These are phyloP conservation scores for Picathartes gymnocephalus DNA, from an alignment of 2,113 vertebrate genomes.

Conservation along the genomic window DNA sequence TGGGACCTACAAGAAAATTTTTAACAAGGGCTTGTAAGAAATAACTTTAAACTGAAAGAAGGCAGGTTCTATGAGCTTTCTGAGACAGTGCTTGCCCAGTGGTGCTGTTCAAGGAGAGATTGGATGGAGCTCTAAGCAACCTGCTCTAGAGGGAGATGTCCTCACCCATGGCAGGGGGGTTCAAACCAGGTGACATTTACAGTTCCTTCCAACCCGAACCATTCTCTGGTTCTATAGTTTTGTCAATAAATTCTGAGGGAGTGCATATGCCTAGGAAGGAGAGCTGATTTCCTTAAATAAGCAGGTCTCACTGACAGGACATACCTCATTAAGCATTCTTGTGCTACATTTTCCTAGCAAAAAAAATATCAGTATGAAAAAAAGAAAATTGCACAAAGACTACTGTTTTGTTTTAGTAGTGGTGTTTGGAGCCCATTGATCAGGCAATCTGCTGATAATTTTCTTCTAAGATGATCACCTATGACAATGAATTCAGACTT, in stretches of 20 bases:
- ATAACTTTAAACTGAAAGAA: background rate
- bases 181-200: background rate
- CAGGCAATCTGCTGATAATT: background rate
- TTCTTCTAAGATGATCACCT: background rate
- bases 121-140: background rate
- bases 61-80: background rate
- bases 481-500: background rate
- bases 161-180: background rate
- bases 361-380: background rate
- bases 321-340: background rate
- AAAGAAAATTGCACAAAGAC: background rate
- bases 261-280: background rate
- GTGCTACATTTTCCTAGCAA: background rate
- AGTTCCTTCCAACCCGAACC: background rate
- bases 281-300: background rate
- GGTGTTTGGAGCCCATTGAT: background rate
- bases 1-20: rapidly evolving
- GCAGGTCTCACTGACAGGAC: background rate
- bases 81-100: background rate
- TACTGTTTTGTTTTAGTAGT: background rate
- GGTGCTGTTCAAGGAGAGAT: background rate
- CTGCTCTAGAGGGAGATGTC: background rate
- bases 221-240: background rate
- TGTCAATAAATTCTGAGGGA: background rate
- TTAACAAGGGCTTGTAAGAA: background rate